phyloP scores from a whole-genome alignment of 2,888 invertebrate genomes.

The Trileptium ribeirensis region DNA sequence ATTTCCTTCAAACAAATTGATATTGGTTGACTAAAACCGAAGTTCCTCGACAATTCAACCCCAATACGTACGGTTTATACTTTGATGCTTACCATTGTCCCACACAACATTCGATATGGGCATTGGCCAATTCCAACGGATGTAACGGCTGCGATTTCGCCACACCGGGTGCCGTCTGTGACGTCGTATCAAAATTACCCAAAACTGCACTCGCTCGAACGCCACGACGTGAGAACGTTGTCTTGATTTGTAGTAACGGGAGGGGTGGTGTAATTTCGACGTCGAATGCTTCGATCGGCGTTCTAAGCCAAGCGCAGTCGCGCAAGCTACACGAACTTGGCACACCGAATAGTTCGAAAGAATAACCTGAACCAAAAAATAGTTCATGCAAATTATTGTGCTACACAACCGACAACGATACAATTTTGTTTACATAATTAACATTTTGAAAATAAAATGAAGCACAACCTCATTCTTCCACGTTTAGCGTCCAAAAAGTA shows the following conservation, averaged over 20 bases:
- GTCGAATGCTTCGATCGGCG: not conserved
- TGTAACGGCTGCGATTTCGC: not conserved
- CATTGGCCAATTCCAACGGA: not conserved
- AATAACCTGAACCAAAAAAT: conserved; percentile 5
- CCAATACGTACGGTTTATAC: too few species aligned
- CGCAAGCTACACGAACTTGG: conserved; percentile 2
- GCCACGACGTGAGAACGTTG: not conserved
- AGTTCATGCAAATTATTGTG: too few species aligned
- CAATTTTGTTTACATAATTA: too few species aligned
- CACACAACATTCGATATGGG: not conserved
- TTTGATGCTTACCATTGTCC: not conserved
- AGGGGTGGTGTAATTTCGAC: conserved; percentile 1
- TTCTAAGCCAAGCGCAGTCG: not conserved
- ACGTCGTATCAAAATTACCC: not conserved
- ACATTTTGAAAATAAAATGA: too few species aligned
- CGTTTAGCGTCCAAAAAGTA: too few species aligned
- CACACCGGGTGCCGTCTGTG: not conserved
- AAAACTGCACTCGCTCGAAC: not conserved
- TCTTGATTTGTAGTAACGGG: conserved; percentile 3
- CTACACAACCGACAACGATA: too few species aligned
- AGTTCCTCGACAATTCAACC: too few species aligned
- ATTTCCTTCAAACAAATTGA: too few species aligned
- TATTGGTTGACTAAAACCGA: too few species aligned
- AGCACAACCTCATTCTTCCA: too few species aligned
- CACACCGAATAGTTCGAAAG: conserved; percentile 8